phyloP scores from a whole-genome alignment of 2,113 vertebrate genomes.

The Apistogramma diplotaenia region DNA sequence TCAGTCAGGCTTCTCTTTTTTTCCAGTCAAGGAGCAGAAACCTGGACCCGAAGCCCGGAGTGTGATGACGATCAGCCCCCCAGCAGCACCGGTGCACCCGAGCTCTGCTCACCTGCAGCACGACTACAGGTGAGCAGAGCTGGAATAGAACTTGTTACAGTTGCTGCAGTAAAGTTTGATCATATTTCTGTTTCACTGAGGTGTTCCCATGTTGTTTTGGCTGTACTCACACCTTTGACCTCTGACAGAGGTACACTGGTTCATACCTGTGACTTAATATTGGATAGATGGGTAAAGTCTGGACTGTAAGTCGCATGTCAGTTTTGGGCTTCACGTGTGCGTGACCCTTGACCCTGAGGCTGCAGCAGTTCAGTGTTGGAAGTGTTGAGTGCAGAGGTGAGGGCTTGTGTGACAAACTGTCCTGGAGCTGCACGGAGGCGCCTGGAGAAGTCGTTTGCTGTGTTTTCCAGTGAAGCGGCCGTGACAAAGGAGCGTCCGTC shows the following conservation, averaged over 20 bases:
- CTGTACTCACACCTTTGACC: not conserved
- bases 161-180: not conserved
- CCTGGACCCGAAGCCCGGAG: not conserved
- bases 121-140: not conserved
- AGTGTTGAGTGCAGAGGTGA: not conserved
- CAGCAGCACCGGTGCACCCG: not conserved
- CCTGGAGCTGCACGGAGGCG: not conserved
- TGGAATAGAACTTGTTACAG: not conserved
- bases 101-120: not conserved
- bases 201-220: not conserved
- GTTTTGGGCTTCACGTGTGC: not conserved
- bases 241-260: not conserved
- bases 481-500: constrained; percentile 61
- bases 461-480: constrained; percentile 26
- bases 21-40: not conserved
- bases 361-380: not conserved
- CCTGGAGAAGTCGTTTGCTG: constrained; percentile 42
- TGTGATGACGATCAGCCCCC: not conserved
- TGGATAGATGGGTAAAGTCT: not conserved
- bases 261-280: not conserved
- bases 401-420: not conserved
- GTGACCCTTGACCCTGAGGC: not conserved
- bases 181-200: too few species aligned
- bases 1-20: not conserved
- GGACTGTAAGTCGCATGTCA: not conserved